Base-by-base conservation (phyloP, 1,140 invertebrate species). In the Megalonaias nervosa region DNA sequence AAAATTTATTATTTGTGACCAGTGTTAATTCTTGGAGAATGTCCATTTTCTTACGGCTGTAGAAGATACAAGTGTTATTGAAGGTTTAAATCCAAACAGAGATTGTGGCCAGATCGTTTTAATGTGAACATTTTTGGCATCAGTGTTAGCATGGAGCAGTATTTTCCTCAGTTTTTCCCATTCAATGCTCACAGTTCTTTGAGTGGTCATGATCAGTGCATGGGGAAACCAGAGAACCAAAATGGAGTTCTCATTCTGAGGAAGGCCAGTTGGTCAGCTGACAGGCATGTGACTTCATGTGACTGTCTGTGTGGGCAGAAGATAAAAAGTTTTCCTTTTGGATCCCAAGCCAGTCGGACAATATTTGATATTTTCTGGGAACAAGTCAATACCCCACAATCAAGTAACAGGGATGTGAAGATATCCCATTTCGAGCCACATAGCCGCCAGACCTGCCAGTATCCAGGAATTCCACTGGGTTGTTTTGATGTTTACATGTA, bases 351-450 rank as follows among this genome's bases (percentile, higher is more conserved):
- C 26, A 77, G 72, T 62, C 48, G 60, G 26, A 72, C 75, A 2
- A 77, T 77, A 58, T 77, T 77, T 72, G 75, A 77, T 38, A 77
- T 77, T 61, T 77, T 77, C 65, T 77, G 75, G 75, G 75, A 77
- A 38, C 66, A 77, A 57, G 58, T 72, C 19, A 71, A 77, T 60
- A 58, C 61, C n/a, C 69, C 75, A 13, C 62, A 56, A 66, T 58
- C 17, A 64, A 55, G 73, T 75, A 12, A 38, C 57, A 67, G 65
- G 58, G 12, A 68, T 56, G 21, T 15, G 17, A 17, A 26, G 1
- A 9, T n/a, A 12, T 69, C 14, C 17, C 16, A 38, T 48, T 48
- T 67, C 15, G 9, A 59, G 55, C 23, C 68, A 70, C 38, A 11
- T 11, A 48, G 38, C 38, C 38, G 11, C 38, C 48, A 11, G n/a